Percentiles rank a stretch among this genome's conserved stretches.
Evolutionary conservation across 2,113 vertebrate species (phyloP).

Genomic region (Philantomba maxwellii): DNA sequence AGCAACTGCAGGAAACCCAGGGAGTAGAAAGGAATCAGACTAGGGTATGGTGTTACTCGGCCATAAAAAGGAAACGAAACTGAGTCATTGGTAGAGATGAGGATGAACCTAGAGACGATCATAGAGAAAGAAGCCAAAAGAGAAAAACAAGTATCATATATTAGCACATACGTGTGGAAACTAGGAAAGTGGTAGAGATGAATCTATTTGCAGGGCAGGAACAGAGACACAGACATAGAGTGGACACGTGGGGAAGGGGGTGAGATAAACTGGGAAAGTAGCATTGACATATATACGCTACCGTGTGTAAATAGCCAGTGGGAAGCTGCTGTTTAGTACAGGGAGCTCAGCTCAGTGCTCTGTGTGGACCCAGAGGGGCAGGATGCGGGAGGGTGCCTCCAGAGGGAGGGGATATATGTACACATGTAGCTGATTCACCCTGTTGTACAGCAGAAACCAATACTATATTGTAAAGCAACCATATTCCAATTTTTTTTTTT

Average conservation of each 20-base stretch:
- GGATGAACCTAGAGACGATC: background rate
- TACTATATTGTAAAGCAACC: background rate
- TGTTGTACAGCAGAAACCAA: background rate
- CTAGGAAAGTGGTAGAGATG: background rate
- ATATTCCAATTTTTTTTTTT: background rate
- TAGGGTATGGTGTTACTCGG: background rate
- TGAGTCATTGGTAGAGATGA: background rate
- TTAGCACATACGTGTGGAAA: background rate
- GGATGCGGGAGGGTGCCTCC: background rate
- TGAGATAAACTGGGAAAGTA: background rate
- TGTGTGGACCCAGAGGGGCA: background rate
- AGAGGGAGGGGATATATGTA: background rate
- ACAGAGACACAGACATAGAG: background rate
- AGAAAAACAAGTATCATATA: background rate
- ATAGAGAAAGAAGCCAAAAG: background rate
- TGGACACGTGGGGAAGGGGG: background rate
- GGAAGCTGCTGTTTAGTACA: background rate
- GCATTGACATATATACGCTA: background rate
- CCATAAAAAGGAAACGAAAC: background rate
- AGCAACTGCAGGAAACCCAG: background rate
- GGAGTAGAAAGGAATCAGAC: background rate
- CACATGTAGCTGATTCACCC: background rate
- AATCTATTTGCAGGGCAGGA: background rate
- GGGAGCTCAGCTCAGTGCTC: background rate
- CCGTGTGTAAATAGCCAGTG: fast-evolving